These are phyloP conservation scores for Nebria ingens DNA, from an alignment of 1,140 invertebrate genomes.

Conservation along the genomic window DNA sequence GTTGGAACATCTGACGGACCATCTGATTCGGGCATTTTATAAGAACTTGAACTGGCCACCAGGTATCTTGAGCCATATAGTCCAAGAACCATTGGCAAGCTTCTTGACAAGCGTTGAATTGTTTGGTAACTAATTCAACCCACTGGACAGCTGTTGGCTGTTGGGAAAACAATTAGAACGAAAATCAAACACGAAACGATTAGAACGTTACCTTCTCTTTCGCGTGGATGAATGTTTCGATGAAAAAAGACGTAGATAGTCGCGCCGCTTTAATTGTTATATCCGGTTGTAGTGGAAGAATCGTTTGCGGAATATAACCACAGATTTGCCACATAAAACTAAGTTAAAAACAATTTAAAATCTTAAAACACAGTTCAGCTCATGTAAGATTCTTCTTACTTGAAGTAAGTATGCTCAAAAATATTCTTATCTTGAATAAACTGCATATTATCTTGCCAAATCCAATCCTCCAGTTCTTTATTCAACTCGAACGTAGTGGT, in stretches of 20 bases:
- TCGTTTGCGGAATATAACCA: slow-evolving; percentile 80
- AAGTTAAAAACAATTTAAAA: too few species aligned
- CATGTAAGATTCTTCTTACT: too few species aligned
- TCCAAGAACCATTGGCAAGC: slow-evolving; percentile 89
- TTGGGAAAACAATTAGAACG: too few species aligned
- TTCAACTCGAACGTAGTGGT: slow-evolving; percentile 48
- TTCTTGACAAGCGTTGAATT: slow-evolving; percentile 82
- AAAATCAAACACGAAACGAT: too few species aligned
- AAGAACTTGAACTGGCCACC: slow-evolving; percentile 86
- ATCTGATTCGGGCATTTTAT: slow-evolving; percentile 94
- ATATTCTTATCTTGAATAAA: slow-evolving; percentile 92
- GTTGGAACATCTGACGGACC: slow-evolving; percentile 88
- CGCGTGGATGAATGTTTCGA: slow-evolving; percentile 93
- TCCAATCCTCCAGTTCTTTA: slow-evolving; percentile 78
- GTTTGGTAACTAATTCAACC: slow-evolving; percentile 89
- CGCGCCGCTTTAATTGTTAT: slow-evolving; percentile 78
- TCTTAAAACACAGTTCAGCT: too few species aligned
- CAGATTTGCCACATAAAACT: slow-evolving; percentile 96
- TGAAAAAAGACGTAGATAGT: slow-evolving; percentile 85
- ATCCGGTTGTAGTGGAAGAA: slow-evolving; percentile 64
- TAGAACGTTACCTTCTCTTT: slow-evolving; percentile 75
- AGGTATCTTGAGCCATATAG: slow-evolving; percentile 83
- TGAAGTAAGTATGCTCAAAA: slow-evolving; percentile 90
- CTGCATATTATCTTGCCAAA: slow-evolving; percentile 93
- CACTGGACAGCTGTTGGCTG: slow-evolving; percentile 91